Evolutionary conservation across 1,140 invertebrate genomes (phyloP).

Genomic region (Himalopsyche phryganea): DNA sequence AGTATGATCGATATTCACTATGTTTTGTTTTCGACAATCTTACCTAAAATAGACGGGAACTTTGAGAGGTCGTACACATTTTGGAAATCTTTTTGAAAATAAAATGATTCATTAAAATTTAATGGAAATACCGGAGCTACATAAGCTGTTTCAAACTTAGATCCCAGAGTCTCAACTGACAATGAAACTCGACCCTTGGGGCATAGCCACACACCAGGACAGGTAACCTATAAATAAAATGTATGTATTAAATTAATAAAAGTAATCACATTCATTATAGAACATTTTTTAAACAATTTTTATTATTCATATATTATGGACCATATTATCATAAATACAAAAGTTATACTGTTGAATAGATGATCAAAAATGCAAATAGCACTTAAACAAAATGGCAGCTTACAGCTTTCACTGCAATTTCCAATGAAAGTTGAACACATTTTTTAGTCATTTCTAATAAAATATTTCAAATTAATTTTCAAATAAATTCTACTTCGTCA

Average conservation of each 20-base stretch:
- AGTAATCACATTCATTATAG: too few species aligned
- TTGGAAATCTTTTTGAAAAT: slow-evolving; percentile 60
- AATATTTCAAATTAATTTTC: not conserved
- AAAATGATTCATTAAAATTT: slow-evolving; percentile 60
- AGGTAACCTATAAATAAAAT: slow-evolving; percentile 56
- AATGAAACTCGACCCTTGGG: slow-evolving; percentile 65
- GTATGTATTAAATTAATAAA: too few species aligned
- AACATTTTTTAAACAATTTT: too few species aligned
- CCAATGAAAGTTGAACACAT: not conserved
- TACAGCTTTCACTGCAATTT: not conserved
- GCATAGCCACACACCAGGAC: slow-evolving; percentile 72
- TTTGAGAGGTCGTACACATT: slow-evolving; percentile 38
- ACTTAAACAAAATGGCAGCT: too few species aligned
- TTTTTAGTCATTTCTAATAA: not conserved
- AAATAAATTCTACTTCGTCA: too few species aligned
- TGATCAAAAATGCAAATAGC: too few species aligned
- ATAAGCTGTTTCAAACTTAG: slow-evolving; percentile 56
- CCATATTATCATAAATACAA: too few species aligned
- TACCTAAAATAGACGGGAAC: slow-evolving; percentile 6
- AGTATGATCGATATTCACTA: too few species aligned
- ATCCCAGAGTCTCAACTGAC: slow-evolving; percentile 58
- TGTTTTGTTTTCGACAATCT: not conserved
- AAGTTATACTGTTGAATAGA: too few species aligned
- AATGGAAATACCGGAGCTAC: slow-evolving; percentile 62
- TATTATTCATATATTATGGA: too few species aligned